Percentiles rank a stretch among this genome's conserved stretches.
phyloP scores from a whole-genome alignment of 1,140 invertebrate genomes.

The Aphelinus atriplicis region DNA sequence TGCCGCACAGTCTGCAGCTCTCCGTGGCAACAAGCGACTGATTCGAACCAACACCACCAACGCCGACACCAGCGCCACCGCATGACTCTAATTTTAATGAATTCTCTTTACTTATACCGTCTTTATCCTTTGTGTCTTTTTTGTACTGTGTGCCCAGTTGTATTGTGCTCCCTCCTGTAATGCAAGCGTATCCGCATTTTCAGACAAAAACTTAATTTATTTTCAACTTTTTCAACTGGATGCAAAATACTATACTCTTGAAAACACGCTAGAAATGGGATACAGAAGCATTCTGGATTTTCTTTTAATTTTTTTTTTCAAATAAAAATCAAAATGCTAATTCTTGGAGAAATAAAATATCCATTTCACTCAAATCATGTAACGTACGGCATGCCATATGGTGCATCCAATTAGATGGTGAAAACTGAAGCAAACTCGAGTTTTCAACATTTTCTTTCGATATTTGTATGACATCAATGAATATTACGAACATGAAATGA shows the following conservation, averaged over 20 bases:
- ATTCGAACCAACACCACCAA: not conserved
- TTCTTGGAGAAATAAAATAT: too few species aligned
- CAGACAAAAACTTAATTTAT: conserved; percentile 26
- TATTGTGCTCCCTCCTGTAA: conserved; percentile 59
- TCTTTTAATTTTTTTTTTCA: too few species aligned
- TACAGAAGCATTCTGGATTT: too few species aligned
- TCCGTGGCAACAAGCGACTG: conserved; percentile 41
- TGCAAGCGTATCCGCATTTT: conserved; percentile 54
- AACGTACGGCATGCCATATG: too few species aligned
- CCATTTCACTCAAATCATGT: too few species aligned
- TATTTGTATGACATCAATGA: too few species aligned
- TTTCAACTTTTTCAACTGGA: conserved; percentile 1
- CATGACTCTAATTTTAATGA: conserved; percentile 58
- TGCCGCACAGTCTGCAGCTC: conserved; percentile 63
- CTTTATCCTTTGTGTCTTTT: conserved; percentile 42
- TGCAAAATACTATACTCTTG: not conserved
- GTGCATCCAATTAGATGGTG: too few species aligned
- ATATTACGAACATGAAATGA: too few species aligned
- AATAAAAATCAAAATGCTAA: not conserved
- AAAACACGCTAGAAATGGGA: too few species aligned
- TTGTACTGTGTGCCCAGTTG: conserved; percentile 21
- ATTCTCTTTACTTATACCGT: conserved; percentile 63
- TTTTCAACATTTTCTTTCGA: too few species aligned
- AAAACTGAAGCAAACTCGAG: too few species aligned
- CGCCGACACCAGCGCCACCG: not conserved